phyloP scores from a whole-genome alignment of 1,140 invertebrate species.

The Psilanteris sp. region DNA sequence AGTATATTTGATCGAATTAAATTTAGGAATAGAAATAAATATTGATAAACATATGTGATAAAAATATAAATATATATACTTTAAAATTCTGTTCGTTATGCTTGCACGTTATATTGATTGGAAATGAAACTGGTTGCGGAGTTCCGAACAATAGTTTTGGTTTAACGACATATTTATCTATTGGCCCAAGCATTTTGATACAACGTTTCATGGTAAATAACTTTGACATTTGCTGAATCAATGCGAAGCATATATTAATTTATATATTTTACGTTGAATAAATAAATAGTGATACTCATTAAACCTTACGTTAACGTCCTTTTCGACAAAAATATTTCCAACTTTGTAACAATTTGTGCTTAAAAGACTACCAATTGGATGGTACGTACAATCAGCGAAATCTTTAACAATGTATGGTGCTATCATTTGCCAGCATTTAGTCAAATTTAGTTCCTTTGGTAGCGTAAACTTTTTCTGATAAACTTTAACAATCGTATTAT shows the following conservation, averaged over 20 bases:
- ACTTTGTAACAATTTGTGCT: conserved; percentile 67
- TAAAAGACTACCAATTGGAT: conserved; percentile 59
- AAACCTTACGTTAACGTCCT: too few relatives aligned
- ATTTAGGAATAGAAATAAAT: too few relatives aligned
- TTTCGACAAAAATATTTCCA: conserved; percentile 69
- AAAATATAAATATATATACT: conserved; percentile 3
- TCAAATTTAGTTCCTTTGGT: conserved; percentile 47
- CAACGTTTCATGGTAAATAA: conserved; percentile 24
- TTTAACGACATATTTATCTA: conserved; percentile 48
- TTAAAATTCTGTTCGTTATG: conserved; percentile 23
- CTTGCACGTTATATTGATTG: background rate
- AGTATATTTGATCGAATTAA: too few relatives aligned
- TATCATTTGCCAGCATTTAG: conserved; percentile 60
- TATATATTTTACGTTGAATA: too few relatives aligned
- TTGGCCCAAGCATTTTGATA: conserved; percentile 62
- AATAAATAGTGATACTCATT: too few relatives aligned
- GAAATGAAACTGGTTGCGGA: conserved; percentile 15
- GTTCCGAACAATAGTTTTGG: conserved; percentile 7
- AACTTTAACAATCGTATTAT: conserved; percentile 10
- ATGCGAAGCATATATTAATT: too few relatives aligned
- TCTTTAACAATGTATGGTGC: conserved; percentile 40
- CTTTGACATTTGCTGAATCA: conserved; percentile 8
- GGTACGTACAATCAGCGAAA: conserved; percentile 47
- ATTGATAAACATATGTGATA: background rate
- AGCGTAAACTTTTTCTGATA: conserved; percentile 36